A percentile compares a stretch with the other conserved stretches of the same genome.
Conservation (phyloP, 2,113 vertebrate genomes). For the Delphinapterus leucas region DNA sequence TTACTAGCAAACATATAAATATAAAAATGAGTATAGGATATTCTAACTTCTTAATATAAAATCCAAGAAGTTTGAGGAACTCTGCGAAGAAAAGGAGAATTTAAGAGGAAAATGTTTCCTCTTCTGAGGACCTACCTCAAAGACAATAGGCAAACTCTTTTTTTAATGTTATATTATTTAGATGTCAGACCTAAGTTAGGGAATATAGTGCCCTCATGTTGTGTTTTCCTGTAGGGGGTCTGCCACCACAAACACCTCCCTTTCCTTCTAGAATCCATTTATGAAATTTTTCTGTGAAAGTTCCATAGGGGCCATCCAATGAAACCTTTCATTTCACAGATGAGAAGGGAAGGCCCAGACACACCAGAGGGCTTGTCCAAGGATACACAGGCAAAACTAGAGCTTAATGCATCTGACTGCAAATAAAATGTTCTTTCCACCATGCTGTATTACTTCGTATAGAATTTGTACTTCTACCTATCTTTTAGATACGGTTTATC, state of each 20-base stretch:
- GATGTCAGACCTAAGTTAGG: background rate
- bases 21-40: background rate
- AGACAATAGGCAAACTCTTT: background rate
- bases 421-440: background rate
- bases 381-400: background rate
- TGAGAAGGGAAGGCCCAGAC: background rate
- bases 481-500: background rate
- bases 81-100: background rate
- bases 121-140: background rate
- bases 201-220: background rate
- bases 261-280: background rate
- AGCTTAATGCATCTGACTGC: background rate
- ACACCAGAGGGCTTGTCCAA: background rate
- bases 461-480: background rate
- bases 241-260: background rate
- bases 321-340: background rate
- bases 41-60: background rate
- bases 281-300: background rate
- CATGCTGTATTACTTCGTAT: background rate
- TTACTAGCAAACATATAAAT: background rate
- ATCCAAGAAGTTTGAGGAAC: background rate
- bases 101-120: conserved; percentile 10
- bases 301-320: background rate
- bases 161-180: background rate
- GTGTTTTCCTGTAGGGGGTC: background rate